Evolutionary conservation across 2,888 invertebrate species (phyloP).

Genomic region (Harpalus rubripes): DNA sequence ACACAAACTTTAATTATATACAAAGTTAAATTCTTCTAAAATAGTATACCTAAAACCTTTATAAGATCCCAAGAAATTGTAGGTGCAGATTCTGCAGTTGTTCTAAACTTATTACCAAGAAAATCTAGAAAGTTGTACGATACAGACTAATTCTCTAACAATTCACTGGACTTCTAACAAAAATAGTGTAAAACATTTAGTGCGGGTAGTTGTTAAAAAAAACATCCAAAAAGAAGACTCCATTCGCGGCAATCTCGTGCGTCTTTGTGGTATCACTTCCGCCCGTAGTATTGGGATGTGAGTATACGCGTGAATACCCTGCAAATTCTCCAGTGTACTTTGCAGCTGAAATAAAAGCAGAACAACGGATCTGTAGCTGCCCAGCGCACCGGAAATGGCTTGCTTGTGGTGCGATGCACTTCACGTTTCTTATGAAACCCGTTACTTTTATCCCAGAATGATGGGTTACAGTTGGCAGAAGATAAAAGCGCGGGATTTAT

Average conservation of each 20-base stretch:
- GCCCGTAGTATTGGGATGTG: conserved; percentile 26
- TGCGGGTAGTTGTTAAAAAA: too few relatives aligned
- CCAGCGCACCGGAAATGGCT: conserved; percentile 37
- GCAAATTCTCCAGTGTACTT: conserved; percentile 27
- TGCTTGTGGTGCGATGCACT: conserved; percentile 37
- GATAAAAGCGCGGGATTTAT: not conserved
- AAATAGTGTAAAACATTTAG: too few relatives aligned
- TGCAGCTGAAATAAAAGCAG: conserved; percentile 19
- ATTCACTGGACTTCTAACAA: too few relatives aligned
- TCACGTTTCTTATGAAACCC: conserved; percentile 10
- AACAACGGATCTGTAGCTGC: conserved; percentile 18
- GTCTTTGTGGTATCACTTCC: conserved; percentile 33
- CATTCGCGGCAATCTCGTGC: not conserved
- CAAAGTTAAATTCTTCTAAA: too few relatives aligned
- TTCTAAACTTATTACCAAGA: too few relatives aligned
- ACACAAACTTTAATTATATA: too few relatives aligned
- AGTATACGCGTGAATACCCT: conserved; percentile 15
- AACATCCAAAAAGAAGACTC: too few relatives aligned
- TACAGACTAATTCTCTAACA: too few relatives aligned
- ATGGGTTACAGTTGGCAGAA: not conserved
- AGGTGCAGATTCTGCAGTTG: too few relatives aligned
- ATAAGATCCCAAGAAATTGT: too few relatives aligned
- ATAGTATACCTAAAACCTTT: too few relatives aligned
- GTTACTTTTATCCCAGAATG: conserved; percentile 16
- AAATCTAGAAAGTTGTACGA: too few relatives aligned